These are phyloP conservation scores for Lophius piscatorius DNA, from an alignment of 2,113 vertebrate genomes.

Conservation along the genomic window DNA sequence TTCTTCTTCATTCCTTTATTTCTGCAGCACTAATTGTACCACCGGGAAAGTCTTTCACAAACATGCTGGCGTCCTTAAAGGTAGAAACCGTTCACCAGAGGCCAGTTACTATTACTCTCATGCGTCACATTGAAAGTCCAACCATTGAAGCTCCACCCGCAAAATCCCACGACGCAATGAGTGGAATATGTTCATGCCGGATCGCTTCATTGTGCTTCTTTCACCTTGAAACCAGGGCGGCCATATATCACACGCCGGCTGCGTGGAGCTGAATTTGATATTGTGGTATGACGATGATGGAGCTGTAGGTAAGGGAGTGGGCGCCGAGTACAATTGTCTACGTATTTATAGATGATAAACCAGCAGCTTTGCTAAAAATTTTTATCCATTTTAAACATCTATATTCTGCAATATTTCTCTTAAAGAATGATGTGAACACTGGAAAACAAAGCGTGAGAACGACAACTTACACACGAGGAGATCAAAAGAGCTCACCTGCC, in stretches of 20 bases:
- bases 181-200: background rate
- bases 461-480: too few species aligned
- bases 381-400: too few species aligned
- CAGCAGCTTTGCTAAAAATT: constrained; percentile 7
- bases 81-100: constrained; percentile 1
- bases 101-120: background rate
- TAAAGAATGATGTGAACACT: background rate
- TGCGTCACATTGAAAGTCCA: constrained; percentile 1
- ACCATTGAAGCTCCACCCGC: constrained; percentile 10
- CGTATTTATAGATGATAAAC: background rate
- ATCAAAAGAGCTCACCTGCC: constrained; percentile 29
- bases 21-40: constrained; percentile 41
- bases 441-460: too few species aligned
- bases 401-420: constrained; percentile 4
- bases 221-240: constrained; percentile 1
- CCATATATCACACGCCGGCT: background rate
- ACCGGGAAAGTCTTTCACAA: constrained; percentile 26
- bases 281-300: background rate
- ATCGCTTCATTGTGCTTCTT: constrained; percentile 2
- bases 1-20: constrained; percentile 12
- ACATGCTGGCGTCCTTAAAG: background rate
- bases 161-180: constrained; percentile 11
- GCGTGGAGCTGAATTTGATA: constrained; percentile 1
- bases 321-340: too few species aligned
- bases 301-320: too few species aligned